Percentiles rank a stretch among this genome's conserved stretches.
These are phyloP conservation scores for Mesorhabditis belari DNA, from an alignment of 2,888 invertebrate genomes.

Conservation along the genomic window DNA sequence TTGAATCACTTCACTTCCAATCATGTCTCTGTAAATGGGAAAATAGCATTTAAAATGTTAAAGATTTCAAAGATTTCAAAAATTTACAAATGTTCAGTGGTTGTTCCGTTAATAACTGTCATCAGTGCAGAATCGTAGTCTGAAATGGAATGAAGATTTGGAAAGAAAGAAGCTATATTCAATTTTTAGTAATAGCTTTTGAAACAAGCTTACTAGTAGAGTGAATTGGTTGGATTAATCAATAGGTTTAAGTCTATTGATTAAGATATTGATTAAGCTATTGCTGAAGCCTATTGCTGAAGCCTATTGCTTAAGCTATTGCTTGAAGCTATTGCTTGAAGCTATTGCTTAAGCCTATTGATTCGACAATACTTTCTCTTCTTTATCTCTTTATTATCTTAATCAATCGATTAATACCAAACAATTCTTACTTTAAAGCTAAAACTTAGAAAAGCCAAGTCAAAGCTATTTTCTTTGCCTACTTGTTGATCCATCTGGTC, in stretches of 20 bases:
- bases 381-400: background rate
- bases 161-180: too few relatives aligned
- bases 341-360: too few relatives aligned
- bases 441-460: too few relatives aligned
- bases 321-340: too few relatives aligned
- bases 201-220: background rate
- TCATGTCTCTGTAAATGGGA: too few relatives aligned
- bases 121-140: constrained; percentile 98
- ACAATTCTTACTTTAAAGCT: too few relatives aligned
- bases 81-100: constrained; percentile 77
- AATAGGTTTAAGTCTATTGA: constrained; percentile 87
- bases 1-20: constrained; percentile 95
- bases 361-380: background rate
- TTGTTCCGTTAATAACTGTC: constrained; percentile 91
- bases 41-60: background rate
- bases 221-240: constrained; percentile 60
- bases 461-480: too few relatives aligned
- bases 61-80: background rate
- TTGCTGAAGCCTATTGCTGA: background rate
- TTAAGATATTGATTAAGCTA: too few relatives aligned
- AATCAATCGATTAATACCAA: constrained; percentile 5
- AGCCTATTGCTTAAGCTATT: background rate
- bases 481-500: constrained; percentile 92
- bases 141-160: constrained; percentile 58
- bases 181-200: too few relatives aligned